These are phyloP conservation scores for Pantherophis guttatus DNA, from an alignment of 2,113 vertebrate genomes.

Conservation along the genomic window DNA sequence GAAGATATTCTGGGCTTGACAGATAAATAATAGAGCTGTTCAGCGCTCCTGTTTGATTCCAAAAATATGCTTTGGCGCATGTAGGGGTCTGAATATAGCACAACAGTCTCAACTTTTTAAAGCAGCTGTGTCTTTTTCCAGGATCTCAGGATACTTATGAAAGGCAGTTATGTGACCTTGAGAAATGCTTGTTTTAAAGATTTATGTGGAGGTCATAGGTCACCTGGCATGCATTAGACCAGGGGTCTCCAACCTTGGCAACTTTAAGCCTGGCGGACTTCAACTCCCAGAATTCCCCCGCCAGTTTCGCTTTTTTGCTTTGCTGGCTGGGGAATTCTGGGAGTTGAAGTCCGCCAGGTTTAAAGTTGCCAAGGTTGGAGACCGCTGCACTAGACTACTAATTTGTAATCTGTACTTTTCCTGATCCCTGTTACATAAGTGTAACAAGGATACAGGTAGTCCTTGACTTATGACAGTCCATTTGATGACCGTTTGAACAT, in stretches of 20 bases:
- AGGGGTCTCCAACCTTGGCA: too few relatives aligned
- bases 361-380: too few relatives aligned
- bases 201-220: background rate
- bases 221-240: background rate
- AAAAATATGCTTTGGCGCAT: background rate
- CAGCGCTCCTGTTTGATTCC: background rate
- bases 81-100: background rate
- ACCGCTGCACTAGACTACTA: too few relatives aligned
- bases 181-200: background rate
- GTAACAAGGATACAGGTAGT: background rate
- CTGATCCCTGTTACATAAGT: background rate
- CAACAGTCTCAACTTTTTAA: background rate
- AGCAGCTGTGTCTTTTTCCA: background rate
- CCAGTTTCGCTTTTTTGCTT: too few relatives aligned
- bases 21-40: background rate
- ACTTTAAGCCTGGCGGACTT: too few relatives aligned
- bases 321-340: too few relatives aligned
- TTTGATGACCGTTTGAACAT: background rate
- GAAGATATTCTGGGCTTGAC: background rate
- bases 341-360: too few relatives aligned
- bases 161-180: background rate
- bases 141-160: background rate
- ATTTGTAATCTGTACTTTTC: background rate
- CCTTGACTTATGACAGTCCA: too few relatives aligned
- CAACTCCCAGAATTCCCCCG: too few relatives aligned